A percentile compares a stretch with the other conserved stretches of the same genome.
phyloP scores from a whole-genome alignment of 2,113 vertebrate genomes.

The Epinephelus cyanopodus region DNA sequence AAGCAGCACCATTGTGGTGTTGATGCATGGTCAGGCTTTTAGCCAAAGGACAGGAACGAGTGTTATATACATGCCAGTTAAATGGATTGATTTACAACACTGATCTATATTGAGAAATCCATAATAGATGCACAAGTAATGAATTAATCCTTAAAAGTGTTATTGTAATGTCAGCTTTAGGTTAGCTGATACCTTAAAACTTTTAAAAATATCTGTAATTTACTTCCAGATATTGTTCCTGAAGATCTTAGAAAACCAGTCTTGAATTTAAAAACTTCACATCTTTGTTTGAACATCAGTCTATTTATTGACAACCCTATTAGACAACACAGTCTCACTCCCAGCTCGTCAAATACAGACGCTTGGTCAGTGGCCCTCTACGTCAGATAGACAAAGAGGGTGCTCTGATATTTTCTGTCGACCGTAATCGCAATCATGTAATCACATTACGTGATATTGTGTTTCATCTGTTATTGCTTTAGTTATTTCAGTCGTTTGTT shows the following conservation, averaged over 20 bases:
- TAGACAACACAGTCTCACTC: neutral
- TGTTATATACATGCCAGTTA: conserved; percentile 3
- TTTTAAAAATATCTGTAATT: neutral
- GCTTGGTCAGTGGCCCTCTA: too few species aligned
- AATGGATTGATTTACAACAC: conserved; percentile 1
- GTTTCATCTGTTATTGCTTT: too few species aligned
- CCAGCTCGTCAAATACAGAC: too few species aligned
- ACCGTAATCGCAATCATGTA: too few species aligned
- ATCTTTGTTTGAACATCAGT: neutral
- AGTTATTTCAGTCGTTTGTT: too few species aligned
- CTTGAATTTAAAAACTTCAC: neutral
- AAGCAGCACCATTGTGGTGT: neutral
- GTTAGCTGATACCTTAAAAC: neutral
- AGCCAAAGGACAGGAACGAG: neutral
- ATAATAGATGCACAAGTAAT: neutral
- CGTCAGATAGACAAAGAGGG: too few species aligned
- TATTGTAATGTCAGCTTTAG: neutral
- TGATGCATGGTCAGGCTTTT: neutral
- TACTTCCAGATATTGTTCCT: neutral
- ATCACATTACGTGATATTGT: too few species aligned
- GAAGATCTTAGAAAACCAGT: neutral
- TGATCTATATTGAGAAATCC: neutral
- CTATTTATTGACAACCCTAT: neutral
- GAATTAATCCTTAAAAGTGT: neutral
- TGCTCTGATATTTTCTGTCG: too few species aligned